phyloP scores from a whole-genome alignment of 2,888 invertebrate genomes.

The Pseudococcus longispinus region DNA sequence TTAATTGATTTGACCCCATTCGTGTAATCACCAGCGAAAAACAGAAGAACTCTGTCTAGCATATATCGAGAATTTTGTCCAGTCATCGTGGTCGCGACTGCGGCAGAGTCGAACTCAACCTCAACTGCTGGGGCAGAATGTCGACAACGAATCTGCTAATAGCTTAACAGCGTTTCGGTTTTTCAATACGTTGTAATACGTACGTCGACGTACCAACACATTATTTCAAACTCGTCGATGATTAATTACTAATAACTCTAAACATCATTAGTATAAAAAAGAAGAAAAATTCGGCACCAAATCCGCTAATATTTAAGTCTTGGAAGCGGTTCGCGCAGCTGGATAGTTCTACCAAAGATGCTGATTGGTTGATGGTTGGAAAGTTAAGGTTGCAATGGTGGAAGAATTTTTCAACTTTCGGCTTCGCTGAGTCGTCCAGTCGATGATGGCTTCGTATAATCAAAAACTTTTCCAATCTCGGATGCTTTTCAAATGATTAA shows the following conservation, averaged over 20 bases:
- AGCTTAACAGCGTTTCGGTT: constrained; percentile 40
- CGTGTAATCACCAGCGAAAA: constrained; percentile 47
- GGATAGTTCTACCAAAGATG: background rate
- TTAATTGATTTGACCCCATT: constrained; percentile 57
- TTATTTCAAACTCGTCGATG: constrained; percentile 13
- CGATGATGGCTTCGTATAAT: background rate
- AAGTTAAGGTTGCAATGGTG: background rate
- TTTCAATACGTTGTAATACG: background rate
- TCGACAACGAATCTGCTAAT: constrained; percentile 50
- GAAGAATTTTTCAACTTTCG: constrained; percentile 6
- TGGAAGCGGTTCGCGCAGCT: background rate
- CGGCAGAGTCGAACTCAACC: background rate
- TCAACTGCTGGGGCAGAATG: constrained; percentile 7
- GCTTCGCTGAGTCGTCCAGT: background rate
- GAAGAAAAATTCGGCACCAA: background rate
- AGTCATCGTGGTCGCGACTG: constrained; percentile 37
- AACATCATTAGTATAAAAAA: constrained; percentile 33
- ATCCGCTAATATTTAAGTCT: background rate
- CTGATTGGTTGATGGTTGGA: constrained; percentile 6
- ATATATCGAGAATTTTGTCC: constrained; percentile 52
- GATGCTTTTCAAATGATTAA: constrained; percentile 48
- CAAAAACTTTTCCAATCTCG: constrained; percentile 30
- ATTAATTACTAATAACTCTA: constrained; percentile 51
- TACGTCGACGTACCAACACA: background rate
- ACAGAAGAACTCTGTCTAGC: constrained; percentile 36